Base-by-base conservation (phyloP, 2,797 vertebrate genomes). In the Emydoidea blandingii region DNA sequence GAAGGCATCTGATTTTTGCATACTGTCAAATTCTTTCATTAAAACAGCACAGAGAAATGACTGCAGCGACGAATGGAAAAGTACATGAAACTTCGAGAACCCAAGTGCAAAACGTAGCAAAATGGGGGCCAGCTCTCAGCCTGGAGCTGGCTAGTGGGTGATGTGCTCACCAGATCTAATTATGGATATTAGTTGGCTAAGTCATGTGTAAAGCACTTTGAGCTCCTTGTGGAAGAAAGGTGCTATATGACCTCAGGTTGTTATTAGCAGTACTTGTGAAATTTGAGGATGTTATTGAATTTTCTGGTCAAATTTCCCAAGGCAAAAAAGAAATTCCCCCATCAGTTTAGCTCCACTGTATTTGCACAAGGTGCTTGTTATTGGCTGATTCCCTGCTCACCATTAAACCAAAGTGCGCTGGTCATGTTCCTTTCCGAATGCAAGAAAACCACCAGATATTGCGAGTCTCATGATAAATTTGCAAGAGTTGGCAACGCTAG, bases 21-120 rank as follows among this genome's bases (percentile, higher is more conserved):
- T 90, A 57, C 72, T 96, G 90, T 95, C 92, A 88, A 93, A 93
- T 93, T 94, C 50, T 95, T 10, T 56, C 90, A 3, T 90, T 95
- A 92, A 96, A 94, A 85, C n/a, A 91, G 94, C 94, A 87, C 74
- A 96, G 93, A 95, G 80, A 94, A 91, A 92, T 90, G 79, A 91
- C 85, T 90, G 27, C 25, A 89, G 56, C 89, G 83, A 68, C 81
- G 41, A 94, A 87, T 74, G 91, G 82, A 94, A 96, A 95, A 59
- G 89, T 31, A 79, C 85, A 89, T 86, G 85, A 62, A 94, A 92
- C 65, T 80, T 0, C 93, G 94, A 87, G 95, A 95, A 94, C 84
- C 50, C 54, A 85, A 94, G 88, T 44, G 10, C 41, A 95, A 94
- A 90, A 3, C 18, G 47, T 90, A 92, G 89, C 95, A 52, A 52